Percentiles rank a stretch among this genome's conserved stretches.
These are phyloP conservation scores for Apamea epomidion DNA, from an alignment of 2,888 invertebrate genomes.

Conservation along the genomic window DNA sequence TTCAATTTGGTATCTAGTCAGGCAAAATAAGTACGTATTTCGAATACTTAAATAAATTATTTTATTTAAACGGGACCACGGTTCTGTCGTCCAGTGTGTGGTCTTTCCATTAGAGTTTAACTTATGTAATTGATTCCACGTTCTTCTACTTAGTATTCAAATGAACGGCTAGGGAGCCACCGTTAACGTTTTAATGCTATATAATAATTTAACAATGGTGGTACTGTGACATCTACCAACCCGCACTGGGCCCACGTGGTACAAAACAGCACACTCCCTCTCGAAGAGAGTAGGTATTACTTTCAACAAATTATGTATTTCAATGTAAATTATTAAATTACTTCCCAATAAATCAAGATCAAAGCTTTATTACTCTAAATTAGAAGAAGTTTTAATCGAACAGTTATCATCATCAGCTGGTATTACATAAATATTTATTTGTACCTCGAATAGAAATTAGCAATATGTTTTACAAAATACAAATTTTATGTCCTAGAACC, in stretches of 20 bases:
- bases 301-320: not conserved
- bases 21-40: slow-evolving; percentile 21
- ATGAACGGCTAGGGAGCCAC: not conserved
- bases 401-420: not conserved
- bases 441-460: too few species aligned
- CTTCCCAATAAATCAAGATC: not conserved
- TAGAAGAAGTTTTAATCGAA: not conserved
- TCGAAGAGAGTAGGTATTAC: too few species aligned
- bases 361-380: not conserved
- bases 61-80: not conserved
- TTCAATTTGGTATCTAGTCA: slow-evolving; percentile 27
- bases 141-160: slow-evolving; percentile 7
- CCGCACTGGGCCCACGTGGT: too few species aligned
- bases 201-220: too few species aligned
- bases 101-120: slow-evolving; percentile 5
- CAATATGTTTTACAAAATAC: too few species aligned
- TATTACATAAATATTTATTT: too few species aligned
- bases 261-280: too few species aligned
- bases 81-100: not conserved
- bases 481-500: too few species aligned
- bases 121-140: not conserved
- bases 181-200: too few species aligned
- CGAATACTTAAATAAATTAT: slow-evolving; percentile 1
- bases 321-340: not conserved
- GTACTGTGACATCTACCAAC: too few species aligned